A percentile compares a stretch with the other conserved stretches of the same genome.
Evolutionary conservation across 2,797 vertebrate species (phyloP).

Genomic region (Peromyscus nudipes): DNA sequence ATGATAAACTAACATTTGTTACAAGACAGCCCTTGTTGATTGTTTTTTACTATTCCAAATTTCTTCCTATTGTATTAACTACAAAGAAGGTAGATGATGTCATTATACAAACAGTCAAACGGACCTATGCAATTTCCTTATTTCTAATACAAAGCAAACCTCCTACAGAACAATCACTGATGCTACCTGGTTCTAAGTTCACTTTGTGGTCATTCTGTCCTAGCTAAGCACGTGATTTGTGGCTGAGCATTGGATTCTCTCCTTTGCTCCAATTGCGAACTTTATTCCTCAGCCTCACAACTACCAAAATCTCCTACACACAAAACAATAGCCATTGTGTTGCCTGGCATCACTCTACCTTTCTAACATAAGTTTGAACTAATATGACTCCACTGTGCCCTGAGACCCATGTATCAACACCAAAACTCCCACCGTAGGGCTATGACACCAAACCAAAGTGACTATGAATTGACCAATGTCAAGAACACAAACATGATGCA

Average conservation of each 20-base stretch:
- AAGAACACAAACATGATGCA: accelerated
- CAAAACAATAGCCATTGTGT: not conserved
- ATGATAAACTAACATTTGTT: not conserved
- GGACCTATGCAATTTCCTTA: not conserved
- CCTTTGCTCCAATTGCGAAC: not conserved
- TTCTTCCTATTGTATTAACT: constrained; percentile 5
- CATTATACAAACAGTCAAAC: not conserved
- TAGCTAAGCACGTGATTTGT: not conserved
- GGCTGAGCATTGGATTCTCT: not conserved
- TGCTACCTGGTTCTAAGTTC: not conserved
- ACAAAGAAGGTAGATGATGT: not conserved
- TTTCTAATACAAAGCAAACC: not conserved
- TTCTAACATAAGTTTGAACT: not conserved
- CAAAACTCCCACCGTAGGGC: not conserved
- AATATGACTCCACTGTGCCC: not conserved
- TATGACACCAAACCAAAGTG: accelerated
- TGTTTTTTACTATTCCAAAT: not conserved
- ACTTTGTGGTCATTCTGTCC: not conserved
- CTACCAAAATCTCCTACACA: not conserved
- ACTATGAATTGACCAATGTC: accelerated
- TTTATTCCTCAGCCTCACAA: not conserved
- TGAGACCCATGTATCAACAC: not conserved
- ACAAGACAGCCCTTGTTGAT: not conserved
- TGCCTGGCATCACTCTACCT: not conserved
- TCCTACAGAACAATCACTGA: not conserved